Conservation (phyloP, 2,113 vertebrate species). For the Noctilio leporinus region DNA sequence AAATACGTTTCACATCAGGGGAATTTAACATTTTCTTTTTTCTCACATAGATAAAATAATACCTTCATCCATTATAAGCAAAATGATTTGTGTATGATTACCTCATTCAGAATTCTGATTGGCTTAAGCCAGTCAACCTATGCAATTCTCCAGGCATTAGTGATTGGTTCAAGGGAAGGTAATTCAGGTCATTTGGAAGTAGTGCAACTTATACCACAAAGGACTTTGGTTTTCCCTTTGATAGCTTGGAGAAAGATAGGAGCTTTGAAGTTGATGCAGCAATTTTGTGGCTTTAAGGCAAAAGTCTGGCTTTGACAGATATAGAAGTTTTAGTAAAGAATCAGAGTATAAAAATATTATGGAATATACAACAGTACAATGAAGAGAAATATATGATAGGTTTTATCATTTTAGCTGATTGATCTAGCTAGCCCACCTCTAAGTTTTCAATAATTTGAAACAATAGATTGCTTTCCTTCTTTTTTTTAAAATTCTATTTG, state of each 20-base stretch:
- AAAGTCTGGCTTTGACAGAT: background rate
- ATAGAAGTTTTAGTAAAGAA: background rate
- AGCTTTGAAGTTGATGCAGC: background rate
- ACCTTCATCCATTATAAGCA: background rate
- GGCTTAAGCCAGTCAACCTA: background rate
- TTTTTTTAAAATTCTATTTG: background rate
- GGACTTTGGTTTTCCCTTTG: background rate
- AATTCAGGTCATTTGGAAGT: background rate
- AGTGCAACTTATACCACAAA: background rate
- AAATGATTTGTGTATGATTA: background rate
- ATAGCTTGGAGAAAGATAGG: background rate
- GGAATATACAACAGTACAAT: background rate
- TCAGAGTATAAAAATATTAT: background rate
- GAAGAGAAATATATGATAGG: background rate
- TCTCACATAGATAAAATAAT: background rate
- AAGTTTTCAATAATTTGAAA: slow-evolving; percentile 9
- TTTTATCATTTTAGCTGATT: background rate
- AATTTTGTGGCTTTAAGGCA: background rate
- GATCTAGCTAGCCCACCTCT: background rate
- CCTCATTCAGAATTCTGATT: background rate
- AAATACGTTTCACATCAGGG: background rate
- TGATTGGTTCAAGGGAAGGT: background rate
- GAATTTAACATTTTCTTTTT: background rate
- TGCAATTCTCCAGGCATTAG: background rate
- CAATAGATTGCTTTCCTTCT: background rate